A percentile compares a stretch with the other conserved stretches of the same genome.
Evolutionary conservation across 2,797 vertebrate species (phyloP).

Genomic region (Sparus aurata): DNA sequence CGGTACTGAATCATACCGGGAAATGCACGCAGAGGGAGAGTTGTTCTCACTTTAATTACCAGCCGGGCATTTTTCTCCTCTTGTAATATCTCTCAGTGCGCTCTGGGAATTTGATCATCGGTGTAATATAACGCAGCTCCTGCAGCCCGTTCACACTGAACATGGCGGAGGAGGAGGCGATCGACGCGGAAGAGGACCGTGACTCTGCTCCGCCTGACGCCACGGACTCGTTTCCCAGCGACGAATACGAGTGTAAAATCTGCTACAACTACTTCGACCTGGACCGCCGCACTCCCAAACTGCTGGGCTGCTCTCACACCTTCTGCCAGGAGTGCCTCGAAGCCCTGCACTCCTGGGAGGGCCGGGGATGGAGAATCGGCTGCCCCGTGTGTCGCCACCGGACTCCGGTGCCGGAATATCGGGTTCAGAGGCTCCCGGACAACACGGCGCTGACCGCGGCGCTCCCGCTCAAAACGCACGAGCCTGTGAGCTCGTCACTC

Average conservation of each 20-base stretch:
- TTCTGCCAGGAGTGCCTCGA: conserved; percentile 89
- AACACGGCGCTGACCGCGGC: conserved; percentile 80
- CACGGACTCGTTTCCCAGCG: conserved; percentile 53
- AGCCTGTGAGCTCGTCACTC: background rate
- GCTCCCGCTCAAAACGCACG: conserved; percentile 67
- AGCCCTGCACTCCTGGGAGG: conserved; percentile 81
- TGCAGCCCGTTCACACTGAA: background rate
- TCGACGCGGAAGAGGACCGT: background rate
- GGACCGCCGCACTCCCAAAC: conserved; percentile 83
- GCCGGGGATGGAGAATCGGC: conserved; percentile 68
- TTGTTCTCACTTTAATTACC: background rate
- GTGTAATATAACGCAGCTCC: background rate
- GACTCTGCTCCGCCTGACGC: background rate
- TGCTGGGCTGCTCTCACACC: conserved; percentile 88
- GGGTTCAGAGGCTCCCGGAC: conserved; percentile 83
- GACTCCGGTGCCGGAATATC: conserved; percentile 85
- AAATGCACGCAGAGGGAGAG: too few relatives aligned
- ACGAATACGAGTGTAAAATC: conserved; percentile 90
- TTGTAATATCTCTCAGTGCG: background rate
- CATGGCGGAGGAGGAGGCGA: conserved; percentile 61
- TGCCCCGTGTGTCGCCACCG: conserved; percentile 89
- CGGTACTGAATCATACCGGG: background rate
- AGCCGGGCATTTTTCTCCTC: background rate
- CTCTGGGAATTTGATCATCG: background rate
- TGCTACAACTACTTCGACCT: conserved; percentile 90